Base-by-base conservation (phyloP, 2,888 invertebrate genomes). In the Fabriciana adippe region DNA sequence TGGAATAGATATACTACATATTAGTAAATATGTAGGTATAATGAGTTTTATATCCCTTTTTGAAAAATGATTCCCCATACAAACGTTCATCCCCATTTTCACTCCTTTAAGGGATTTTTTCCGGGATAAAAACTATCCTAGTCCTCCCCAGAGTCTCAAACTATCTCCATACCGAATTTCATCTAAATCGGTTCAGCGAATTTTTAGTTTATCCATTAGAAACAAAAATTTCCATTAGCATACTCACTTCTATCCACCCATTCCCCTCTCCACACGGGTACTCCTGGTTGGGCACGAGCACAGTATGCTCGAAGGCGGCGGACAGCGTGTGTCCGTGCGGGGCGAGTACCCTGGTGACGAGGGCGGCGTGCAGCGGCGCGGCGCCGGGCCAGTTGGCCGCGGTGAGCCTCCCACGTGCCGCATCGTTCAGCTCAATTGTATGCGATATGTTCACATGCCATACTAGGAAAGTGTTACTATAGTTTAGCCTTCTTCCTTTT, bases 211-310 rank as follows among this genome's bases (percentile, higher is more conserved):
- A 41, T 41, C 0, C 11, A 8, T 41, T 41, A 41, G 2, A 41
- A 41, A 41, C 11, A 41, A 3, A 41, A 41, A 41, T 21, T 13
- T 3, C 2, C 6, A 3, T 51, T 16, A 8, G 5, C 4, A 26
- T 26, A 35, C 57, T 70, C 67, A 94, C 94, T 91, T 94, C 93
- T 66, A 94, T 89, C 85, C 93, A 89, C 0, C 93, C 93, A 54
- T 83, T 84, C 11, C 91, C 92, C 6, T 82, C 85, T 0, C 91
- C 90, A 70, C 94, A 94, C 0, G 89, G 90, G 79, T 65, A 69
- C 14, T 65, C 62, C 4, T 79, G 71, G 3, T 68, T 67, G 6
- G 74, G 74, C 6, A 80, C 86, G 3, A 86, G 79, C 1, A 77
- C 76, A 0, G 88, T 81, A 16, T 75, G 70, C 1, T 80, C 78